phyloP scores from a whole-genome alignment of 2,888 invertebrate species.

The Sialis fuliginosa region DNA sequence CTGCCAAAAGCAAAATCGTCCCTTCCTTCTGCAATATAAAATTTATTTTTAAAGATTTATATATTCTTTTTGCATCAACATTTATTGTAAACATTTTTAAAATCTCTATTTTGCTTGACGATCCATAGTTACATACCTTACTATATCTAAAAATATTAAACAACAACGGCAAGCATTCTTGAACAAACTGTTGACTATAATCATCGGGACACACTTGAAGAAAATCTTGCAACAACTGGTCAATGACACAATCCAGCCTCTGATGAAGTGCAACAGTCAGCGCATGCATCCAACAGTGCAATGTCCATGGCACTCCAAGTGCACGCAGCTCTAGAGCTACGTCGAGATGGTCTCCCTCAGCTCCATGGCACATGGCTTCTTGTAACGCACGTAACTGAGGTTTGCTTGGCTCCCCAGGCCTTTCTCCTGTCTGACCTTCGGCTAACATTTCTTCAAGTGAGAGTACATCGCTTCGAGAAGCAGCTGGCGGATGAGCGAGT shows the following conservation, averaged over 20 bases:
- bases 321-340: constrained; percentile 76
- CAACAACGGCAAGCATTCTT: constrained; percentile 74
- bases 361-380: constrained; percentile 88
- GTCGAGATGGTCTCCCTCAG: constrained; percentile 80
- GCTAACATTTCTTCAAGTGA: constrained; percentile 81
- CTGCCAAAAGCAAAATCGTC: constrained; percentile 68
- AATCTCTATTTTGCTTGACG: neutral
- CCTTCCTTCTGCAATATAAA: constrained; percentile 55
- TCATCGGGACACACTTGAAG: constrained; percentile 80
- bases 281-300: constrained; percentile 86
- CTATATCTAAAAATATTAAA: constrained; percentile 81
- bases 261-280: constrained; percentile 74
- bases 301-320: constrained; percentile 76
- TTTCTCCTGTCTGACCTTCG: constrained; percentile 37
- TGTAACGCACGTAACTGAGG: constrained; percentile 70
- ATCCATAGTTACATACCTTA: constrained; percentile 39
- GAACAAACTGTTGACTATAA: constrained; percentile 75
- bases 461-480: constrained; percentile 52
- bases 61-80: neutral
- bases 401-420: constrained; percentile 45
- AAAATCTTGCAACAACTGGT: constrained; percentile 77
- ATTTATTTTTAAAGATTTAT: constrained; percentile 1
- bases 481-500: constrained; percentile 51
- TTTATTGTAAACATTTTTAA: neutral
- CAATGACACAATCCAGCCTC: constrained; percentile 66